These are phyloP conservation scores for Anguilla pacifica DNA, from an alignment of 2,797 vertebrate genomes.

Conservation along the genomic window DNA sequence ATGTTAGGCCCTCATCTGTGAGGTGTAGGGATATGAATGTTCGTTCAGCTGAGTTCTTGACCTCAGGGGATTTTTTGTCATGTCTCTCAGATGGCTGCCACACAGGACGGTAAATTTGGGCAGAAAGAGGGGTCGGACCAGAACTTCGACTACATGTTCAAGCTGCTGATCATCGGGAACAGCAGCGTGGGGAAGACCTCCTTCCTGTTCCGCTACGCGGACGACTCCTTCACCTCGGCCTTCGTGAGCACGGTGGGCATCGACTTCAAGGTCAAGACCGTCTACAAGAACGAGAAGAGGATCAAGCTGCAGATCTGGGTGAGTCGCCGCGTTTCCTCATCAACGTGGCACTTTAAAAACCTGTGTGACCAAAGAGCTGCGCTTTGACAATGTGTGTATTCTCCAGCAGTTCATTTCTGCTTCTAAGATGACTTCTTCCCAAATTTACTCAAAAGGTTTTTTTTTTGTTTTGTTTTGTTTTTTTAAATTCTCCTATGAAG, in stretches of 20 bases:
- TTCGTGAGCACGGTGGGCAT: slow-evolving; percentile 82
- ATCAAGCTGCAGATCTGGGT: slow-evolving; percentile 85
- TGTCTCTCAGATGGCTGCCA: slow-evolving; percentile 71
- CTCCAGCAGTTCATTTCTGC: no score
- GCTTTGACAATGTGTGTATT: not conserved
- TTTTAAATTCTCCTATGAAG: no score
- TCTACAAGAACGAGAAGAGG: slow-evolving; percentile 82
- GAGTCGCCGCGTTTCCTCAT: slow-evolving; percentile 50
- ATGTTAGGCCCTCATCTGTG: not conserved
- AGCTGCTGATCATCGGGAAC: slow-evolving; percentile 79
- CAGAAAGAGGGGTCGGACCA: slow-evolving; percentile 81
- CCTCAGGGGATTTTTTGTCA: not conserved
- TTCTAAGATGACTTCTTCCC: no score
- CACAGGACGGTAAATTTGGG: slow-evolving; percentile 74
- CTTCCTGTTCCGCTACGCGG: slow-evolving; percentile 79
- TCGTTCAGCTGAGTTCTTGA: not conserved
- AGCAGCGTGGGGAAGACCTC: slow-evolving; percentile 83
- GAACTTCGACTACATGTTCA: slow-evolving; percentile 84
- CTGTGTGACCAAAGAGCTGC: not conserved
- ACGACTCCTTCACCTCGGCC: slow-evolving; percentile 80
- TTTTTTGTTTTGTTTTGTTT: no score
- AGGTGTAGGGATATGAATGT: not conserved
- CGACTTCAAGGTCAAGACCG: slow-evolving; percentile 82
- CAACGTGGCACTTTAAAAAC: not conserved
- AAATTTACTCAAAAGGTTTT: no score